These are phyloP conservation scores for Felis catus DNA, from an alignment of 2,113 vertebrate genomes.

Conservation along the genomic window F.catus_Fca126_mat1.0 CM031415.1:182811001-182811500, in stretches of 20 bases:
- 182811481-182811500: neutral
- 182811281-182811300: neutral
- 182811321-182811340: neutral
- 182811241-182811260: neutral
- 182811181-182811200: neutral
- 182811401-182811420: neutral
- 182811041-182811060: neutral
- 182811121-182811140: neutral
- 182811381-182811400: neutral
- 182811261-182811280: slow-evolving; percentile 19
- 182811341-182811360: neutral
- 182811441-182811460: neutral
- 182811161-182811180: neutral
- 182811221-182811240: neutral
- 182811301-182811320: neutral
- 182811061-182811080: neutral
- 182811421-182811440: neutral
- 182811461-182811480: neutral
- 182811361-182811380: neutral
- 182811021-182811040: neutral
- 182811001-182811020: neutral
- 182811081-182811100: neutral
- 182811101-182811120: neutral
- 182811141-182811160: neutral
- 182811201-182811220: neutral